These are phyloP conservation scores for Riptortus pedestris DNA, from an alignment of 1,140 invertebrate genomes.

Conservation along the genomic window DNA sequence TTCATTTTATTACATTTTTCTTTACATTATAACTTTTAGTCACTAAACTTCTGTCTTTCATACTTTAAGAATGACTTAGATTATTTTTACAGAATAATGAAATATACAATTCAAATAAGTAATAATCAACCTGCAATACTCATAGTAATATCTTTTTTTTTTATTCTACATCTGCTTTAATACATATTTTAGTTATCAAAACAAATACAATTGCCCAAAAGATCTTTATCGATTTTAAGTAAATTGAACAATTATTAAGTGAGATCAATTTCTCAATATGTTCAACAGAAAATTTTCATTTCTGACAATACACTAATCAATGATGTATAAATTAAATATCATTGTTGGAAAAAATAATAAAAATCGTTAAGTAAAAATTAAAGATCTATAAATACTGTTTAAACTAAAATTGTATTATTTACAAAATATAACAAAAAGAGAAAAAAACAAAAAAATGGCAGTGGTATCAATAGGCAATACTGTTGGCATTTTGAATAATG, in stretches of 20 bases:
- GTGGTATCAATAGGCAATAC: constrained; percentile 13
- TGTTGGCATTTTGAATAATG: constrained; percentile 13
- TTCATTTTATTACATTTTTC: constrained; percentile 8
- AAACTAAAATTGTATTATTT: not conserved
- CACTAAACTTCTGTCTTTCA: not conserved
- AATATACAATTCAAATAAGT: constrained; percentile 17
- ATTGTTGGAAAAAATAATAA: no score
- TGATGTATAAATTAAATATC: no score
- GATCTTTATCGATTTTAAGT: not conserved
- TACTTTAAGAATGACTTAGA: constrained; percentile 17
- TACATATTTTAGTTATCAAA: not conserved
- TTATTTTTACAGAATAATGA: constrained; percentile 17
- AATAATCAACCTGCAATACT: not conserved
- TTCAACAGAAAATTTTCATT: not conserved
- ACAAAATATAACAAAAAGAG: constrained; percentile 8
- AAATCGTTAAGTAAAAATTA: no score
- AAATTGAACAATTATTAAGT: constrained; percentile 4
- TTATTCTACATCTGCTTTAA: not conserved
- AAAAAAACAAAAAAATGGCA: no score
- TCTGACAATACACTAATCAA: not conserved
- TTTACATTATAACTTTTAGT: constrained; percentile 9
- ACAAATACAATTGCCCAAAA: not conserved
- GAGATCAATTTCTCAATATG: constrained; percentile 8
- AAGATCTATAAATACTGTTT: no score
- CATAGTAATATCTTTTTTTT: constrained; percentile 3